Evolutionary conservation across 2,113 vertebrate species (phyloP).

Genomic region (Recurvirostra avosetta): DNA sequence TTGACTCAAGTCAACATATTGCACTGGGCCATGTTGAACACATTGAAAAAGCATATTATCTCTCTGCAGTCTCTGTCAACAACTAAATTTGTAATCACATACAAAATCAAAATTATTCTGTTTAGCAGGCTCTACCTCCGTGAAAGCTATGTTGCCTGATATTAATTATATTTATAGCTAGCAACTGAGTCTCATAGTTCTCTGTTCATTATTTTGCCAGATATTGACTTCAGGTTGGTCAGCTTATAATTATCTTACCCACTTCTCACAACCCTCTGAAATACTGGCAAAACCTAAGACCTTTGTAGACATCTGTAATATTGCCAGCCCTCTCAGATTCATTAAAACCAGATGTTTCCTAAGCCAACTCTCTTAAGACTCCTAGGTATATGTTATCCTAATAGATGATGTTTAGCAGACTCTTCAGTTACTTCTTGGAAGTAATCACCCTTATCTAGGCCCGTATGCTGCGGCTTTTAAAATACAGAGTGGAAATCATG

Average conservation of each 20-base stretch:
- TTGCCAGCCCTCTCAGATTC: not conserved
- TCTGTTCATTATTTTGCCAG: not conserved
- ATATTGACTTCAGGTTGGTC: not conserved
- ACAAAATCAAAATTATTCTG: not conserved
- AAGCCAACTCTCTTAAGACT: not conserved
- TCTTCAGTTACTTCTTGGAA: not conserved
- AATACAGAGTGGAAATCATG: not conserved
- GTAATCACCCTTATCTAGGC: constrained; percentile 1
- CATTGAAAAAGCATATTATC: not conserved
- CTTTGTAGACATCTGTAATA: not conserved
- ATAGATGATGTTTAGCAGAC: not conserved
- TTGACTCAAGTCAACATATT: not conserved
- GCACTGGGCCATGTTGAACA: not conserved
- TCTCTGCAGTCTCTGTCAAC: not conserved
- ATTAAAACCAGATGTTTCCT: constrained; percentile 20
- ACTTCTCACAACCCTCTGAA: not conserved
- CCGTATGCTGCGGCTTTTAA: not conserved
- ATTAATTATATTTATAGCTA: not conserved
- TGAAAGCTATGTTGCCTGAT: not conserved
- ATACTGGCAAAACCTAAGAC: not conserved
- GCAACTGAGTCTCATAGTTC: not conserved
- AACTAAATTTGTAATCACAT: not conserved
- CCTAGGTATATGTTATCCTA: not conserved
- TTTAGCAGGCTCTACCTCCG: not conserved
- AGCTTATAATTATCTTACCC: not conserved